phyloP scores from a whole-genome alignment of 1,140 invertebrate genomes.

The Rhizoglyphus robini region DNA sequence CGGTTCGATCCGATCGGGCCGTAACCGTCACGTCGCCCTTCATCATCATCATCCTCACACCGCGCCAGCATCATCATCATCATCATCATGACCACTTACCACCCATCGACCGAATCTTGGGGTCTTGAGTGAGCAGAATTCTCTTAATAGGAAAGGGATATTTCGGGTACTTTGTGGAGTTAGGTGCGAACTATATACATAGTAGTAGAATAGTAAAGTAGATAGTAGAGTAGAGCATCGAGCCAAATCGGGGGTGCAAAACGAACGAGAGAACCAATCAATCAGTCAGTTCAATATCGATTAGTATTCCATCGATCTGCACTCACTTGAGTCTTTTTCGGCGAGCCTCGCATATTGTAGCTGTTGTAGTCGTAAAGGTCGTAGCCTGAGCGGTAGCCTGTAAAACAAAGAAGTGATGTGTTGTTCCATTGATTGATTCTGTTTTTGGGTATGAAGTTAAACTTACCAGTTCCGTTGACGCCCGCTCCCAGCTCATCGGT shows the following conservation, averaged over 20 bases:
- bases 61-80: no score
- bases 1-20: no score
- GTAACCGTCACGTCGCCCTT: no score
- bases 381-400: background rate
- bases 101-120: conserved; percentile 42
- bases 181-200: conserved; percentile 16
- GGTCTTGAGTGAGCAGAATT: conserved; percentile 45
- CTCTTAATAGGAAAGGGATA: conserved; percentile 40
- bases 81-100: conserved; percentile 32
- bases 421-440: no score
- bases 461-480: background rate
- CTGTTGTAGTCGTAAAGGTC: conserved; percentile 5
- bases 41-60: no score
- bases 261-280: background rate
- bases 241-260: background rate
- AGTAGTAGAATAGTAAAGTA: background rate
- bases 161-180: conserved; percentile 24
- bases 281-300: background rate
- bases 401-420: conserved; percentile 8
- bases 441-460: no score
- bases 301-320: background rate
- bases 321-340: conserved; percentile 18
- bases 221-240: background rate
- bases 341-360: conserved; percentile 5
- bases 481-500: background rate